Percentiles rank a stretch among this genome's conserved stretches.
Conservation (phyloP, 2,113 vertebrate genomes). For the Myrmecobius fasciatus region DNA sequence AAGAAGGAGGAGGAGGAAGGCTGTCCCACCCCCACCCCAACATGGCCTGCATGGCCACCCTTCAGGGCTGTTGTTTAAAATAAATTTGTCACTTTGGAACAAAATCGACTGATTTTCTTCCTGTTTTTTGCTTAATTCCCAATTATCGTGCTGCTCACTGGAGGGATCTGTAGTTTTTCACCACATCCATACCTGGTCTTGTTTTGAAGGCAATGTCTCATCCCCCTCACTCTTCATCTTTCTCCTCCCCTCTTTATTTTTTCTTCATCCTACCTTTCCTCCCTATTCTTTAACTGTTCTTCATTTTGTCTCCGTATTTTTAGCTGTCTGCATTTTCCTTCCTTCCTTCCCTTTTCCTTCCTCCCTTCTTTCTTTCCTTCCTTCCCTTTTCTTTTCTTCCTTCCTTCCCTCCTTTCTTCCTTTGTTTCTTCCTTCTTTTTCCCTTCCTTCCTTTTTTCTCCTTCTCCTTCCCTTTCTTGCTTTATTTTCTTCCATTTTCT, state of each 20-base stretch:
- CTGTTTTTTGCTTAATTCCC: slow-evolving; percentile 78
- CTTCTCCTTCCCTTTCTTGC: neutral
- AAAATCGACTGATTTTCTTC: slow-evolving; percentile 82
- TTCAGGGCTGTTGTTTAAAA: slow-evolving; percentile 83
- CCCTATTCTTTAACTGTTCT: neutral
- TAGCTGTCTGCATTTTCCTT: neutral
- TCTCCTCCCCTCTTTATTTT: neutral
- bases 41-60: slow-evolving; percentile 84
- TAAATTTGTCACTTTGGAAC: slow-evolving; percentile 78
- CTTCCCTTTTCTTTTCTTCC: too few relatives aligned
- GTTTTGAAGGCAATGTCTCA: neutral
- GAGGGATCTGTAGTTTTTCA: neutral
- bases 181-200: neutral
- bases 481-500: neutral
- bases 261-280: neutral
- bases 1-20: neutral
- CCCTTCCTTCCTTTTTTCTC: neutral
- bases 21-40: slow-evolving; percentile 76
- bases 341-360: neutral
- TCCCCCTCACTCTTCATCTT: neutral
- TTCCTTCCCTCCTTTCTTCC: neutral
- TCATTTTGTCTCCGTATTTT: too few relatives aligned
- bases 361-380: neutral
- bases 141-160: slow-evolving; percentile 31
- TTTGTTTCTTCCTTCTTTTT: fast-evolving